These are phyloP conservation scores for Galendromus occidentalis DNA, from an alignment of 1,140 invertebrate species.

Conservation along the genomic window DNA sequence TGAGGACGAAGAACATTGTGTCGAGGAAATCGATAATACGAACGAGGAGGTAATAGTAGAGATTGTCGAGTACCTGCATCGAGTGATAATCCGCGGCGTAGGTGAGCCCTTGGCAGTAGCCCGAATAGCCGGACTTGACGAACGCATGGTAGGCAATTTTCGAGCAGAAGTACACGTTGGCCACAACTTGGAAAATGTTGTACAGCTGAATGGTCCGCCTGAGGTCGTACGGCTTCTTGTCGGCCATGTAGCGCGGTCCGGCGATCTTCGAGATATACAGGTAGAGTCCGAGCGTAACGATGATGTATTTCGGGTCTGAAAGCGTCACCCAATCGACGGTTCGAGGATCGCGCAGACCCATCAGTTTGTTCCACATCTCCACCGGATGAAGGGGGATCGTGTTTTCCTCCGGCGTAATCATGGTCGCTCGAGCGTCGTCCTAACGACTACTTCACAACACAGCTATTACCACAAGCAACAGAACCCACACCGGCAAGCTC, in stretches of 20 bases:
- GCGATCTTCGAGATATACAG: conserved; percentile 9
- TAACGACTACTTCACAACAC: too few species aligned
- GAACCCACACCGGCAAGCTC: too few species aligned
- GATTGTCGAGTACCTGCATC: neutral
- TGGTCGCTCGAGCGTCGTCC: neutral
- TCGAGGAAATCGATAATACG: conserved; percentile 21
- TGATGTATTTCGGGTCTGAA: neutral
- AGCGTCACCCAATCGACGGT: neutral
- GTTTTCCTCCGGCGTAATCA: neutral
- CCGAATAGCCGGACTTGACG: conserved; percentile 20
- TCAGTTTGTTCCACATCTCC: neutral
- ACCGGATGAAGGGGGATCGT: neutral
- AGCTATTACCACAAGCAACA: too few species aligned
- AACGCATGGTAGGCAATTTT: conserved; percentile 12
- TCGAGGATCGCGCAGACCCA: conserved; percentile 5
- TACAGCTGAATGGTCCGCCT: neutral
- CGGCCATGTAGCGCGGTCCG: conserved; percentile 8
- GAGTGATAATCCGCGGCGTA: conserved; percentile 24
- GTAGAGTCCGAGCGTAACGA: neutral
- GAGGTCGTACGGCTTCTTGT: neutral
- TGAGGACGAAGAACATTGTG: conserved; percentile 53
- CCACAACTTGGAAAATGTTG: neutral
- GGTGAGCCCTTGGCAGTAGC: conserved; percentile 29
- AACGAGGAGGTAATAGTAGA: conserved; percentile 8
- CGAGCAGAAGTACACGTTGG: conserved; percentile 5